Conservation (phyloP, 2,113 vertebrate genomes). For the Etia nguti region DNA sequence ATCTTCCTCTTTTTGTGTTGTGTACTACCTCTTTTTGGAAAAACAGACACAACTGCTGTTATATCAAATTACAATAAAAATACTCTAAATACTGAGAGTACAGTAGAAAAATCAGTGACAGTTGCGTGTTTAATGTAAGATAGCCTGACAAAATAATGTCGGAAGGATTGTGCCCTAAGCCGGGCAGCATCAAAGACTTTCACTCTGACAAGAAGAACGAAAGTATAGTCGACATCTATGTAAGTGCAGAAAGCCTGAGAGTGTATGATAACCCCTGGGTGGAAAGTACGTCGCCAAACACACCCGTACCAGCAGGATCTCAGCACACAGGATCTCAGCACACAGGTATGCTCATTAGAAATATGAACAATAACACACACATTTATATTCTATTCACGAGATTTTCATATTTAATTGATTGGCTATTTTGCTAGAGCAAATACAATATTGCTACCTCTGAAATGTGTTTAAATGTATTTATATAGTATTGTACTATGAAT, state of each 20-base stretch:
- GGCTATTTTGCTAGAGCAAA: not conserved
- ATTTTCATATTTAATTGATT: not conserved
- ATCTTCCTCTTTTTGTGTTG: not conserved
- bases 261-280: conserved; percentile 42
- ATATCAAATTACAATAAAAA: not conserved
- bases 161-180: not conserved
- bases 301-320: not conserved
- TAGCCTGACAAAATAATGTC: not conserved
- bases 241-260: conserved; percentile 50
- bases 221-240: conserved; percentile 38
- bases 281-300: not conserved
- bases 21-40: not conserved
- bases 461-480: not conserved
- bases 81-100: not conserved
- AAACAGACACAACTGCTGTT: not conserved
- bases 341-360: conserved; percentile 11
- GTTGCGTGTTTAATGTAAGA: not conserved
- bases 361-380: not conserved
- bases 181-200: not conserved
- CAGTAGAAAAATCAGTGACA: not conserved
- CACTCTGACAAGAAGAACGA: not conserved
- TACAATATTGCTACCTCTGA: not conserved
- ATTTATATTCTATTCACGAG: not conserved
- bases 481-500: not conserved
- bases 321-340: not conserved